A percentile compares a stretch with the other conserved stretches of the same genome.
These are phyloP conservation scores for Nemotelus nigrinus DNA, from an alignment of 2,888 invertebrate genomes.

Conservation along the genomic window DNA sequence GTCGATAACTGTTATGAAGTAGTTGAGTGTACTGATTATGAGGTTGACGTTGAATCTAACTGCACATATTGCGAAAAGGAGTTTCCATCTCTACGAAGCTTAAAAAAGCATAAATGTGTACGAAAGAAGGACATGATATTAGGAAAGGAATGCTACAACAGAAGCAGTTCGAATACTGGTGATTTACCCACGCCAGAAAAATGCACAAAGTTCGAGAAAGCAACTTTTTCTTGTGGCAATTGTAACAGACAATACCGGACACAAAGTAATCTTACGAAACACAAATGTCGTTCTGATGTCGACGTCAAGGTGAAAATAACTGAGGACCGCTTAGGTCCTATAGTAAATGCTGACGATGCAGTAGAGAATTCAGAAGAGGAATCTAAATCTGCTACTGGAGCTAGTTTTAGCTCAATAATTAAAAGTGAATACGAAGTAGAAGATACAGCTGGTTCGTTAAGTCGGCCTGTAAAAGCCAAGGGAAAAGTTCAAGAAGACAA, in stretches of 20 bases:
- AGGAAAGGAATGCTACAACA: no score
- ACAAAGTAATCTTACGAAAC: not conserved
- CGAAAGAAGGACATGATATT: not conserved
- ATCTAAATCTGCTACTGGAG: not conserved
- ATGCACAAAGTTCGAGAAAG: no score
- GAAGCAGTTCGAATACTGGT: no score
- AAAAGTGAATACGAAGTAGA: not conserved
- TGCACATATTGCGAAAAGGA: not conserved
- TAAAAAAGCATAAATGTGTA: not conserved
- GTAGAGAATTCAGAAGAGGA: not conserved
- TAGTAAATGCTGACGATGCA: not conserved
- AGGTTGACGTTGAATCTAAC: no score
- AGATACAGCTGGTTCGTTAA: no score
- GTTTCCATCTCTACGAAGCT: not conserved
- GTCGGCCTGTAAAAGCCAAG: slow-evolving; percentile 3
- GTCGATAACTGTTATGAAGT: not conserved
- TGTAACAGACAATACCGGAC: not conserved
- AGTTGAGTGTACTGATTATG: no score
- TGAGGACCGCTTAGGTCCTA: not conserved
- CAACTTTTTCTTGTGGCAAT: not conserved
- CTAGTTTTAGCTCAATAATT: slow-evolving; percentile 19
- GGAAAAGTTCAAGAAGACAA: not conserved
- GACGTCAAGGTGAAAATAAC: no score
- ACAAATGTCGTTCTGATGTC: not conserved
- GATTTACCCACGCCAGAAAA: no score